Evolutionary conservation across 1,140 invertebrate species (phyloP).

Genomic region (Listronotus oregonensis): DNA sequence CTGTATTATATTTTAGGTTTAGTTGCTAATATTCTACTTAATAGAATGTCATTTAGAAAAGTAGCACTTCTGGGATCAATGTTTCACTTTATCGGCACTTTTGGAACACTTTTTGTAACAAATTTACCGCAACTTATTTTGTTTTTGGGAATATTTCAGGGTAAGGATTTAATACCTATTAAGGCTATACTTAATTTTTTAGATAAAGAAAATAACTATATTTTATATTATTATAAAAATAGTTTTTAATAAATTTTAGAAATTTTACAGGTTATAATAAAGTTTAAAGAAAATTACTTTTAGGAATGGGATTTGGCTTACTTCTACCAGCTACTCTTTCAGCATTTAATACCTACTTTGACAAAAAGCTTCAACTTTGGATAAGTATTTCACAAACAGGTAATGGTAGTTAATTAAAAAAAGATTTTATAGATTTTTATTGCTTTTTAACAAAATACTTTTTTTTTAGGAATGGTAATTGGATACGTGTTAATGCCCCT

Average conservation of each 20-base stretch:
- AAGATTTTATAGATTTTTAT: neutral
- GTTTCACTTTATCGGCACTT: constrained; percentile 9
- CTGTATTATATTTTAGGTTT: constrained; percentile 13
- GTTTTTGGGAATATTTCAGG: constrained; percentile 21
- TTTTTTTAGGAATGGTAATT: constrained; percentile 19
- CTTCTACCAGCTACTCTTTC: constrained; percentile 10
- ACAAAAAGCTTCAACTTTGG: constrained; percentile 13
- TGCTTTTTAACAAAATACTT: neutral
- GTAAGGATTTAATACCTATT: neutral
- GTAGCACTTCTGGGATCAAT: constrained; percentile 18
- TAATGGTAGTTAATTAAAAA: neutral
- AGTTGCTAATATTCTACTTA: constrained; percentile 15
- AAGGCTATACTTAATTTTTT: no score
- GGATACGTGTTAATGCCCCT: constrained; percentile 15
- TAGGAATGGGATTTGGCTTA: constrained; percentile 25
- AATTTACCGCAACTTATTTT: constrained; percentile 7
- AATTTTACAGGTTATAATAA: no score
- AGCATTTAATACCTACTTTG: constrained; percentile 19
- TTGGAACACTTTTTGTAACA: constrained; percentile 9
- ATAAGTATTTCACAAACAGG: constrained; percentile 23
- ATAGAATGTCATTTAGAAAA: constrained; percentile 20
- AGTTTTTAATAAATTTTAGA: no score
- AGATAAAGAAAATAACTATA: no score
- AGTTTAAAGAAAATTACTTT: no score
- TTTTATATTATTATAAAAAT: no score